A percentile compares a stretch with the other conserved stretches of the same genome.
phyloP scores from a whole-genome alignment of 1,140 invertebrate species.

The Thaumetopoea pityocampa region DNA sequence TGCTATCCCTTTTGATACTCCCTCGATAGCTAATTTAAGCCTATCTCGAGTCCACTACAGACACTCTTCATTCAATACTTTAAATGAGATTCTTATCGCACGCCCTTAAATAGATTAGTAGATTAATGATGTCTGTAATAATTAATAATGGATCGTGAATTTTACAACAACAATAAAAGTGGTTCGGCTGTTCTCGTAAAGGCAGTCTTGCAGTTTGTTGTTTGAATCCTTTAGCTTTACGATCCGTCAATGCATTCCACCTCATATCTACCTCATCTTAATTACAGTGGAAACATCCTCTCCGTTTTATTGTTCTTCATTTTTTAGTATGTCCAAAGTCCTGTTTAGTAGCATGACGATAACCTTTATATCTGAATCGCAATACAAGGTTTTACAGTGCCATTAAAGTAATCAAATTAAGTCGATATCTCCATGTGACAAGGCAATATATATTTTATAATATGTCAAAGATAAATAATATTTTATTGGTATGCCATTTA shows the following conservation, averaged over 20 bases:
- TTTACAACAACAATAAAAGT: slow-evolving; percentile 74
- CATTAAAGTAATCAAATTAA: slow-evolving; percentile 14
- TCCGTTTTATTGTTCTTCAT: slow-evolving; percentile 55
- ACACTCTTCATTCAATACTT: slow-evolving; percentile 75
- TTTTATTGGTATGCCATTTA: too few species aligned
- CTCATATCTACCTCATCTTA: slow-evolving; percentile 66
- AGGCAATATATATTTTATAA: background rate
- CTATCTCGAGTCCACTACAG: slow-evolving; percentile 70
- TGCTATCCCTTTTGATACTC: slow-evolving; percentile 12
- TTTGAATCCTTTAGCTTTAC: slow-evolving; percentile 64
- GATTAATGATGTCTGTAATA: slow-evolving; percentile 75
- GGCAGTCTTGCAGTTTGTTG: slow-evolving; percentile 62
- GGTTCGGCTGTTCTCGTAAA: slow-evolving; percentile 60
- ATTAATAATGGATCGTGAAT: slow-evolving; percentile 74
- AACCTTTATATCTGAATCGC: slow-evolving; percentile 12
- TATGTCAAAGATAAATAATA: background rate
- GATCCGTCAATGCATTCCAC: slow-evolving; percentile 67
- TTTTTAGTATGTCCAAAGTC: slow-evolving; percentile 42
- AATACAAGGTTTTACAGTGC: slow-evolving; percentile 11
- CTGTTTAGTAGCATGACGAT: slow-evolving; percentile 13
- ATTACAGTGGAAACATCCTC: slow-evolving; percentile 59
- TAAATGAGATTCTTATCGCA: slow-evolving; percentile 74
- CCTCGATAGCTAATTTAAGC: slow-evolving; percentile 50
- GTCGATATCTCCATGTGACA: slow-evolving; percentile 1
- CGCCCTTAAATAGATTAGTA: slow-evolving; percentile 74